These are phyloP conservation scores for Aurelia aurita DNA, from an alignment of 30 jellyfish, hydroid and myxozoan genomes.

Conservation along the genomic window DNA sequence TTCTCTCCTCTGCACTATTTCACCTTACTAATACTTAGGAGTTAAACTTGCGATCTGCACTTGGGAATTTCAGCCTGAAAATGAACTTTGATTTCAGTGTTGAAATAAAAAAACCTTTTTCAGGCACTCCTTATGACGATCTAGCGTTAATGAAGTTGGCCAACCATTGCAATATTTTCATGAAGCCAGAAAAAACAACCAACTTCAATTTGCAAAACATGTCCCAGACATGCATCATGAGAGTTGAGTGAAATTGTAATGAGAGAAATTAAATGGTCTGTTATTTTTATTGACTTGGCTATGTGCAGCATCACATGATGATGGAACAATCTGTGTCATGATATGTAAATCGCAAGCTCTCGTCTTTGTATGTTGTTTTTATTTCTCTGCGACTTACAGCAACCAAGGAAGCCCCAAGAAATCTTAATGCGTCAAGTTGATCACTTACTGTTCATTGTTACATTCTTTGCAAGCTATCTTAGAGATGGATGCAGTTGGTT, in stretches of 20 bases:
- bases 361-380: not conserved
- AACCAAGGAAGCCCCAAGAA: not conserved
- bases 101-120: not conserved
- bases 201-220: not conserved
- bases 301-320: not conserved
- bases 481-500: not conserved
- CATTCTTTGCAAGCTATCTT: conserved; percentile 13
- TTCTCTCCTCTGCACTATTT: too few species aligned
- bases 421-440: not conserved
- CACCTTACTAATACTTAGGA: not conserved
- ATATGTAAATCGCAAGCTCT: not conserved
- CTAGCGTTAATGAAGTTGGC: not conserved
- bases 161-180: not conserved
- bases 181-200: not conserved
- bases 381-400: not conserved
- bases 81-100: not conserved
- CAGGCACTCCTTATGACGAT: not conserved
- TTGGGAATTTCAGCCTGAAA: not conserved
- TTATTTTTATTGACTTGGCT: too few species aligned
- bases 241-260: not conserved
- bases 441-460: not conserved
- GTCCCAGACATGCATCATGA: conserved; percentile 4
- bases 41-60: not conserved
- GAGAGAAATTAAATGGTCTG: too few species aligned
- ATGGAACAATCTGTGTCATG: conserved; percentile 1